A percentile compares a stretch with the other conserved stretches of the same genome.
These are phyloP conservation scores for Enteromius anoplus DNA, from an alignment of 2,797 vertebrate genomes.

Conservation along the genomic window DNA sequence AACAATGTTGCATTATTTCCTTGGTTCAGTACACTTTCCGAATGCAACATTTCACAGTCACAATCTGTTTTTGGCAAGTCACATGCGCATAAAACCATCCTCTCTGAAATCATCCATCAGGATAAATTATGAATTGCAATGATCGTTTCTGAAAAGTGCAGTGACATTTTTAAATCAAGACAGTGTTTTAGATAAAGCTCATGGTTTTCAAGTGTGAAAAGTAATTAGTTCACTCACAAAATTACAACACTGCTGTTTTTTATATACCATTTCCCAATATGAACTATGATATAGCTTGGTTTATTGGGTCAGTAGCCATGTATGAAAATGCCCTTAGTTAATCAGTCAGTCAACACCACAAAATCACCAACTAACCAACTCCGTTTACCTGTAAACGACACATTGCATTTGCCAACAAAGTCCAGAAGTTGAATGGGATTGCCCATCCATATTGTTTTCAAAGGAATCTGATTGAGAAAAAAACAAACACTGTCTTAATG, in stretches of 20 bases:
- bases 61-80: neutral
- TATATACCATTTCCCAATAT: neutral
- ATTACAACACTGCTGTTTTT: neutral
- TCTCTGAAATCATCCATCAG: neutral
- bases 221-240: neutral
- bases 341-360: neutral
- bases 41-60: neutral
- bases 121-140: neutral
- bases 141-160: neutral
- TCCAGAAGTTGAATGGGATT: conserved; percentile 84
- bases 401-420: conserved; percentile 81
- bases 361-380: neutral
- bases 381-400: conserved; percentile 78
- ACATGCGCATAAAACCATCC: neutral
- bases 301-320: neutral
- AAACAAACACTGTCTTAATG: neutral
- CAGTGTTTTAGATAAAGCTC: neutral
- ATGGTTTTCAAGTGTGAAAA: neutral
- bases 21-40: neutral
- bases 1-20: neutral
- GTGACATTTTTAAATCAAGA: neutral
- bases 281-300: neutral
- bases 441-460: conserved; percentile 88
- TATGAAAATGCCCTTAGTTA: neutral
- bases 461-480: conserved; percentile 75